Percentiles rank a stretch among this genome's conserved stretches.
phyloP scores from a whole-genome alignment of 2,797 vertebrate species.

The Eulemur coronatus region DNA sequence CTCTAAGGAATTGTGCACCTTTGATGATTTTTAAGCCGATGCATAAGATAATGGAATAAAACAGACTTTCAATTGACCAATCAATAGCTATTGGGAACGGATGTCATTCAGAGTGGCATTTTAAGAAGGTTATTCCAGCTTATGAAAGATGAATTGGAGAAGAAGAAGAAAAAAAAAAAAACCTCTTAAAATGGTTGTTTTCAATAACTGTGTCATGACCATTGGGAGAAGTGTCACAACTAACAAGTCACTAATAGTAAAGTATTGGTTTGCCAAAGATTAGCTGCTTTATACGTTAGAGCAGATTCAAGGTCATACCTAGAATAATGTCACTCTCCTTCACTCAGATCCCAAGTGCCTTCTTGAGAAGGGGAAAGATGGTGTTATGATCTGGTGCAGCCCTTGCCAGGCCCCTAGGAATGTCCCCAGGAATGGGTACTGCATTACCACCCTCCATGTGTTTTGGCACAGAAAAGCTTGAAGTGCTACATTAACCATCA shows the following conservation, averaged over 20 bases:
- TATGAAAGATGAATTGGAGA: conserved; percentile 53
- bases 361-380: neutral
- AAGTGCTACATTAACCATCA: too few relatives aligned
- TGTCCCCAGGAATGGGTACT: neutral
- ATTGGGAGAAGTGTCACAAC: conserved; percentile 4
- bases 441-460: neutral
- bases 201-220: conserved; percentile 38
- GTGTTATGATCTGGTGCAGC: neutral
- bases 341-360: neutral
- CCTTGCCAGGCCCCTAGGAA: neutral
- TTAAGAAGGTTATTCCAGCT: conserved; percentile 63
- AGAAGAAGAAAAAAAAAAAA: conserved; percentile 45
- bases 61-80: conserved; percentile 56
- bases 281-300: conserved; percentile 35
- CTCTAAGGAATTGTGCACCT: neutral
- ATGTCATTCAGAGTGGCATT: conserved; percentile 48
- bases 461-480: neutral
- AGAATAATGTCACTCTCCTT: neutral
- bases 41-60: conserved; percentile 68
- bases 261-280: conserved; percentile 41
- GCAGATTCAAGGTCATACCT: conserved; percentile 64
- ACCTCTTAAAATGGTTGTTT: conserved; percentile 56
- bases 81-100: conserved; percentile 70
- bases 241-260: conserved; percentile 33
- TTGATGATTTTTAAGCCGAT: conserved; percentile 58